phyloP scores from a whole-genome alignment of 37 sponge, comb jelly and placozoan genomes.

The Aphrocallistes beatrix region DNA sequence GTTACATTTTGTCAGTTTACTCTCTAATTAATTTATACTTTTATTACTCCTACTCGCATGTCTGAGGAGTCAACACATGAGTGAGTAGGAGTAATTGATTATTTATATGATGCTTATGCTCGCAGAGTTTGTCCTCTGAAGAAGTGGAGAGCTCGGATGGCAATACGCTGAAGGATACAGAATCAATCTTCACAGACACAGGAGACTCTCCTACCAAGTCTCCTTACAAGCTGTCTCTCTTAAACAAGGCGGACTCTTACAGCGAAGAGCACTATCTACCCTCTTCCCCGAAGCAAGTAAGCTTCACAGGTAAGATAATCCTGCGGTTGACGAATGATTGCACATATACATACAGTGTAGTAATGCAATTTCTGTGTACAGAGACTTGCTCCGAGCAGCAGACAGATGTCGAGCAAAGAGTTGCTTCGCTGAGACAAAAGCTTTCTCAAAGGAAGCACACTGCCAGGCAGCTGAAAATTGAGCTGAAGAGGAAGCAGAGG shows the following conservation, averaged over 20 bases:
- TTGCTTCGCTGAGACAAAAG: not conserved
- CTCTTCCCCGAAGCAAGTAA: conserved; percentile 6
- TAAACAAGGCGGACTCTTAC: not conserved
- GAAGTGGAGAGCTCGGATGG: conserved; percentile 1
- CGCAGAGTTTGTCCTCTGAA: not conserved
- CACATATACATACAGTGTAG: not conserved
- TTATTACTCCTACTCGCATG: too few relatives aligned
- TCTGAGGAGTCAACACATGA: too few relatives aligned
- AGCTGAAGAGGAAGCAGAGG: not conserved
- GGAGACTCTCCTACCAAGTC: conserved; percentile 8
- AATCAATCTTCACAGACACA: not conserved
- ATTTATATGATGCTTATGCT: too few relatives aligned
- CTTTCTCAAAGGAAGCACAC: not conserved
- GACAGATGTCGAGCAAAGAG: not conserved
- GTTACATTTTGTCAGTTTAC: too few relatives aligned
- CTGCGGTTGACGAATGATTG: not conserved
- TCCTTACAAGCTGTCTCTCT: not conserved
- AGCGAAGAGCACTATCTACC: not conserved
- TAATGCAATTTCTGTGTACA: too few relatives aligned
- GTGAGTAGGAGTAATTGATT: too few relatives aligned
- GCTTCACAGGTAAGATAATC: not conserved
- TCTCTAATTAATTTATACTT: too few relatives aligned
- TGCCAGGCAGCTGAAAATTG: not conserved
- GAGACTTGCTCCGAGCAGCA: not conserved
- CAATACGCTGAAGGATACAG: not conserved